Percentiles rank a stretch among this genome's conserved stretches.
These are phyloP conservation scores for Coenonympha glycerion DNA, from an alignment of 2,888 invertebrate genomes.

Conservation along the genomic window DNA sequence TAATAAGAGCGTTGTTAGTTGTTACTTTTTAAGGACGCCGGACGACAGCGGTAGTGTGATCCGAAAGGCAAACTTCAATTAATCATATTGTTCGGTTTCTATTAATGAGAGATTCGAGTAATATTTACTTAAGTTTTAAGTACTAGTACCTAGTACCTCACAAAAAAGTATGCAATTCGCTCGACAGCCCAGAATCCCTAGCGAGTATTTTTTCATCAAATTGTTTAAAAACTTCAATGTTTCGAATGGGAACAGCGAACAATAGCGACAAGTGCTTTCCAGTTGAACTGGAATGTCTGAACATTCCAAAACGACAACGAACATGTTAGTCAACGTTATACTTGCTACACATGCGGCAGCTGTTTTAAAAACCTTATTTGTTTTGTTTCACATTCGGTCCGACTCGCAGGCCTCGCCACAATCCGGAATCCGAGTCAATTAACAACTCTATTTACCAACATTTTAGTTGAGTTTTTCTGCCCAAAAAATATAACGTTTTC, in stretches of 20 bases:
- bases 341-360: conserved; percentile 39
- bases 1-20: too few relatives aligned
- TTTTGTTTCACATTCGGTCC: conserved; percentile 36
- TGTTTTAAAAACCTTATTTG: conserved; percentile 41
- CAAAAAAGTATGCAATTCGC: not conserved
- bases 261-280: conserved; percentile 33
- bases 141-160: too few relatives aligned
- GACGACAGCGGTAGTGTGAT: too few relatives aligned
- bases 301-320: conserved; percentile 40
- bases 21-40: too few relatives aligned
- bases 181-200: not conserved
- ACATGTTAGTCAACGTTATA: conserved; percentile 38
- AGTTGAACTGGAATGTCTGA: conserved; percentile 34
- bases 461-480: conserved; percentile 6
- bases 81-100: too few relatives aligned
- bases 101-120: too few relatives aligned
- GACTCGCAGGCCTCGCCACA: conserved; percentile 26
- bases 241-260: conserved; percentile 30
- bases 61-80: too few relatives aligned
- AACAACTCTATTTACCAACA: conserved; percentile 22
- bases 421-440: conserved; percentile 28
- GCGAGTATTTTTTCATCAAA: conserved; percentile 8
- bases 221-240: conserved; percentile 19
- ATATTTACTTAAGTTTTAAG: too few relatives aligned
- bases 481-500: conserved; percentile 2